Evolutionary conservation across 2,113 vertebrate species (phyloP).

Genomic region (Hemichromis elongatus): DNA sequence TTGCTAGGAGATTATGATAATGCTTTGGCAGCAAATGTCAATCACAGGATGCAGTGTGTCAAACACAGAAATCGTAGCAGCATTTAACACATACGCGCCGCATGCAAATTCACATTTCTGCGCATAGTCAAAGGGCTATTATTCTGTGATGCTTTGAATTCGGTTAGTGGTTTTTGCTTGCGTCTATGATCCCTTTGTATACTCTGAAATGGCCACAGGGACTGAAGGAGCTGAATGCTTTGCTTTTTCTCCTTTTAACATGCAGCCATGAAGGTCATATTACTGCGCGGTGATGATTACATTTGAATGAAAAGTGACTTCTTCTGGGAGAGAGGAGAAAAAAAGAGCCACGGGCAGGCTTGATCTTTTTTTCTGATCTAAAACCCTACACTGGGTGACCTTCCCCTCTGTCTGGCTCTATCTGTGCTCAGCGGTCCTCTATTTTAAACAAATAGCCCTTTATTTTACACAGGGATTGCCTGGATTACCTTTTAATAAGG

Average conservation of each 20-base stretch:
- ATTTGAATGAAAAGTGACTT: constrained; percentile 72
- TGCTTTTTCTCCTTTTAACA: constrained; percentile 67
- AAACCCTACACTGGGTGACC: constrained; percentile 61
- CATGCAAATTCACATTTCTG: constrained; percentile 23
- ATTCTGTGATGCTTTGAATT: constrained; percentile 45
- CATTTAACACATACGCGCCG: not conserved
- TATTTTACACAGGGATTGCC: constrained; percentile 68
- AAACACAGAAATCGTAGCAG: constrained; percentile 2
- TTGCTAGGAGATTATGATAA: constrained; percentile 53
- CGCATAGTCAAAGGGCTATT: constrained; percentile 26
- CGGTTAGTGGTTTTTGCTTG: constrained; percentile 49
- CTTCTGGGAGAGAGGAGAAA: constrained; percentile 51
- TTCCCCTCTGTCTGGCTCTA: constrained; percentile 55
- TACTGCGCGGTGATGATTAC: constrained; percentile 65
- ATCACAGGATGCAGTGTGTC: constrained; percentile 29
- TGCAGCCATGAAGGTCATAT: constrained; percentile 73
- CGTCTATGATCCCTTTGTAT: constrained; percentile 62
- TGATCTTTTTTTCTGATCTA: constrained; percentile 64
- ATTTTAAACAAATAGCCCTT: constrained; percentile 71
- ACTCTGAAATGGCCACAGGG: constrained; percentile 56
- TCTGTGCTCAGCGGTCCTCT: constrained; percentile 34
- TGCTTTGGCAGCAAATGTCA: constrained; percentile 31
- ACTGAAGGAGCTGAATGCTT: constrained; percentile 58
- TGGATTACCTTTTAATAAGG: constrained; percentile 75
- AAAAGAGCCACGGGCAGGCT: constrained; percentile 61